Evolutionary conservation across 2,888 invertebrate genomes (phyloP), one percentile per base, ranked within the genome.

Genomic region (Antheraea yamamai): DNA sequence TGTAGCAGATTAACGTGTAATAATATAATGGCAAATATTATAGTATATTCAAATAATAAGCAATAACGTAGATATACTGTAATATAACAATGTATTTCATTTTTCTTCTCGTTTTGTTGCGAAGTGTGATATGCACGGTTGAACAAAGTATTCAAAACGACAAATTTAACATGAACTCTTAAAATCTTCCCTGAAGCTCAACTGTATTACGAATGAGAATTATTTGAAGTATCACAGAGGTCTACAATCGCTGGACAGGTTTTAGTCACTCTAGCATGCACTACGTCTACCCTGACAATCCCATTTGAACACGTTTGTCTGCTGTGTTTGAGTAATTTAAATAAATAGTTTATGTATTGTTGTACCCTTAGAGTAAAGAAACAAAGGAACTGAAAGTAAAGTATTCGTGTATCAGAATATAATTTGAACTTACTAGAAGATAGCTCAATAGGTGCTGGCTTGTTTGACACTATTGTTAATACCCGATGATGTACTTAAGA

Each of bases 61-160:
- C 26, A 30, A 12, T 8, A 26, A 66, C 26, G 8, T 12, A 23
- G n/a, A 61, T 61, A 61, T 61, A 61, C 61, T 23, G 61, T 61
- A 23, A 23, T 61, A 61, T 12, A 23, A 61, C 8, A n/a, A 61
- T 61, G 12, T 16, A 66, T 66, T 66, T 66, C 4, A 26, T 26
- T 66, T 30, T 30, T 66, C 64, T 66, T 26, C 20, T 26, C 6
- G 30, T 66, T 66, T 66, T 66, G 64, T 66, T 30, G 26, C 64
- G 26, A 66, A 26, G 26, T 66, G 30, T 66, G 64, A 66, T 66
- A 66, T 66, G 64, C 64, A 16, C 30, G 64, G 30, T 14, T 66
- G 64, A 66, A 66, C 64, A 66, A 66, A 30, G 30, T 30, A 20
- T 66, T 66, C 64, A 26, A 66, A 64, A 16, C 30, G 64, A 66